A percentile compares a stretch with the other conserved stretches of the same genome.
Conservation (phyloP, 2,113 vertebrate genomes). For the Sprattus sprattus region DNA sequence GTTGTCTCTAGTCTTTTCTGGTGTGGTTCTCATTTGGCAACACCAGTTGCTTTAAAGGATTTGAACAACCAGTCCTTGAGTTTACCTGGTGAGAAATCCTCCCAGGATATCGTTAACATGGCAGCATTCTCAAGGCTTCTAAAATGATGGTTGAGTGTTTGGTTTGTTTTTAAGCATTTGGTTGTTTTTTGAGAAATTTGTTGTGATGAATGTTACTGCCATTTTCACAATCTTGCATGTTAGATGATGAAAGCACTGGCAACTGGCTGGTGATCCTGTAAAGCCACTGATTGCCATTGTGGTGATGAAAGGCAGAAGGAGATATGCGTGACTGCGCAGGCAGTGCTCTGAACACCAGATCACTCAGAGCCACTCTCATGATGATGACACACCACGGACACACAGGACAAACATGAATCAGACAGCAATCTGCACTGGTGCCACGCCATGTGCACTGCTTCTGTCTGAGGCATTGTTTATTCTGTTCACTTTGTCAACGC, state of each 20-base stretch:
- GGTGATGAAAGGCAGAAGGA: neutral
- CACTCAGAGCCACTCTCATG: constrained; percentile 1
- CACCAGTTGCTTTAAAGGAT: neutral
- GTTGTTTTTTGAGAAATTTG: neutral
- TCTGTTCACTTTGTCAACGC: neutral
- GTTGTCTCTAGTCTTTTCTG: neutral
- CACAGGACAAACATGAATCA: constrained; percentile 9
- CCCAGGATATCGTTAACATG: neutral
- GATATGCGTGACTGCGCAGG: neutral
- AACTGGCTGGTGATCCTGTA: neutral
- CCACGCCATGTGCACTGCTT: neutral
- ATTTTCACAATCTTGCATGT: neutral
- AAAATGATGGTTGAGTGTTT: neutral
- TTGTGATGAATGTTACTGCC: neutral
- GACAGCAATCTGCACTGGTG: neutral
- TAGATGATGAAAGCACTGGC: neutral
- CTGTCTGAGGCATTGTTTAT: neutral
- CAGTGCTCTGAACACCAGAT: neutral
- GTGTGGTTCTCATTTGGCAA: neutral
- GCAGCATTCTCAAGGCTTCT: neutral
- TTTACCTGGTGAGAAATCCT: neutral
- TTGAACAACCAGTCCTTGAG: neutral
- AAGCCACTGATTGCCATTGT: neutral
- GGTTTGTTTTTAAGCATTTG: neutral
- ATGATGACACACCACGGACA: neutral